Evolutionary conservation across 2,888 invertebrate genomes (phyloP).

Genomic region (Clunio marinus): DNA sequence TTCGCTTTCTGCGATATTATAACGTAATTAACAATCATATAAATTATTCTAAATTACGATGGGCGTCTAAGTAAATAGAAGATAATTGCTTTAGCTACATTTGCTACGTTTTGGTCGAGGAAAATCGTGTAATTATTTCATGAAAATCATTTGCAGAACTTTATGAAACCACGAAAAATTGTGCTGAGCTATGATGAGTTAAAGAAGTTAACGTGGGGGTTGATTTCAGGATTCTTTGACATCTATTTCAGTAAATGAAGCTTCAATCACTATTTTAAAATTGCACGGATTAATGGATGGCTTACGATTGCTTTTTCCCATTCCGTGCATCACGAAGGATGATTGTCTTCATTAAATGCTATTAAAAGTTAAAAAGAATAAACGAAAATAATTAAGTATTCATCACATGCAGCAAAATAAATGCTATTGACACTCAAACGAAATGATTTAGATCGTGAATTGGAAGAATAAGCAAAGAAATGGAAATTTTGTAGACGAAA

Average conservation of each 20-base stretch:
- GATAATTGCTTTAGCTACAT: constrained; percentile 33
- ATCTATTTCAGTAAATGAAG: too few species aligned
- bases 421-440: neutral
- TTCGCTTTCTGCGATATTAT: constrained; percentile 17
- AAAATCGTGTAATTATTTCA: too few species aligned
- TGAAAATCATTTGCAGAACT: too few species aligned
- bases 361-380: neutral
- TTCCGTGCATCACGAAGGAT: neutral
- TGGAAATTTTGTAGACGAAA: neutral
- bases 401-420: neutral
- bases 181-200: too few species aligned
- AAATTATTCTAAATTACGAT: constrained; percentile 33
- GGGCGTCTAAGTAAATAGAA: constrained; percentile 35
- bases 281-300: neutral
- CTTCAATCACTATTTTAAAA: neutral
- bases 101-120: neutral
- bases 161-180: too few species aligned
- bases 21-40: constrained; percentile 36
- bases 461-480: too few species aligned
- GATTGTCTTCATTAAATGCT: neutral
- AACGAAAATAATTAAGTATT: neutral
- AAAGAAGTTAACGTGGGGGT: too few species aligned
- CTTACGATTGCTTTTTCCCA: too few species aligned
- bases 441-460: neutral
- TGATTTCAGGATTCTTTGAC: too few species aligned